Base-by-base conservation (phyloP, 2,113 vertebrate species). In the Corvus cornix region DNA sequence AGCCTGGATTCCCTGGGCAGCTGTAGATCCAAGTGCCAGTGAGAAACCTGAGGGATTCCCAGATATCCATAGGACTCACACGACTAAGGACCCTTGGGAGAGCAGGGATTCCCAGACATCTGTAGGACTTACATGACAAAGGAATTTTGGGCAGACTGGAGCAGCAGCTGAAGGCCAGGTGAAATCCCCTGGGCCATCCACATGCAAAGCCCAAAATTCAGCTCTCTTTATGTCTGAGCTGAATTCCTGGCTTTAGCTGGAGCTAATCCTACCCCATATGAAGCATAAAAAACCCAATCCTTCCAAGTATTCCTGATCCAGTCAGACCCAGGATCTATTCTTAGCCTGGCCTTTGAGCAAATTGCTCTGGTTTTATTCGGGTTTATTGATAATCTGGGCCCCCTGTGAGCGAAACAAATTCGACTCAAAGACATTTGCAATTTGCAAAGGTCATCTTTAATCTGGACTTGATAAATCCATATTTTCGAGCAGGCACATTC, bases 211-310 rank as follows among this genome's bases (percentile, higher is more conserved):
- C 62, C 44, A 2, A 68, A n/a, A 67, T 26, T 74, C n/a, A 17
- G 0, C 33, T 72, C n/a, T 44, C 74, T 79, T 64, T 64, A 49
- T 37, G 39, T 39, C 14, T 2, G 16, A 88, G 53, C 9, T 69
- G 62, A 79, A 76, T 43, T 79, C 88, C 49, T 83, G 74, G 1
- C 28, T 66, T 79, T 63, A 69, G 51, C 31, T 41, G 31, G 73
- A 85, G 46, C 13, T 94, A 95, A 93, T 94, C 78, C 79, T 69
- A 28, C 67, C 75, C 82, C 78, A 85, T 66, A 62, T 8, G 43
- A 93, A 85, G 94, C 82, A 73, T 59, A 83, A 86, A 69, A 96
- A 72, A 28, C 22, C 23, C 75, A 91, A 67, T 84, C 87, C 81
- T 82, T 85, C 69, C 46, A 88, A 56, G 37, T 22, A 62, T 90